Evolutionary conservation across 2,888 invertebrate species (phyloP), one percentile per base, ranked within the genome.

Genomic region (Oxytorus armatus): DNA sequence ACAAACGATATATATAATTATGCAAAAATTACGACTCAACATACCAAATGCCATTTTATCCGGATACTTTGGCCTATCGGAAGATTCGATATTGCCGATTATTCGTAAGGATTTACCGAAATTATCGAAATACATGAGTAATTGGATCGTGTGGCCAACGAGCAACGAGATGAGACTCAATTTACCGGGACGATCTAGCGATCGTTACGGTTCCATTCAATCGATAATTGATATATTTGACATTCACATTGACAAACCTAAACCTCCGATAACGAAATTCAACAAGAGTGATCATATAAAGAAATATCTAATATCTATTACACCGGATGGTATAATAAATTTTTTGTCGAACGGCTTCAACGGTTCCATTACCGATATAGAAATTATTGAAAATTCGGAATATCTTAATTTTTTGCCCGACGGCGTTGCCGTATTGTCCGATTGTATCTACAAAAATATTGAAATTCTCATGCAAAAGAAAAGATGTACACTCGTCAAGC

Each of bases 151-250:
- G 8, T 68, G 68, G 68, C 68, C 51, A n/a, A 4, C 11, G 39
- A 11, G 4, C n/a, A 16, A 18, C 3, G 42, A 68, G 7, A 68
- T 53, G 10, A 29, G n/a, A 42, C 39, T 53, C 3, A 36, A 36
- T 42, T n/a, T 68, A 4, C 53, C 68, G 14, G 7, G 8, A 7
- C 10, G 18, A 42, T 51, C 16, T 8, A 23, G 36, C 23, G 36
- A 8, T 10, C 51, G 18, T 0, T 68, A 42, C 21, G 51, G 68
- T 14, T n/a, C 16, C 3, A 8, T 68, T 10, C 33, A 55, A n/a
- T 68, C 51, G 14, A 77, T 80, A 61, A 51, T 80, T 5, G 79
- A 72, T 44, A 63, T 69, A 5, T 80, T 76, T 23, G 61, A 77
- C 10, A 47, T 80, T 8, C 68, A 39, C 21, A 72, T 73, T 16